Percentiles rank a stretch among this genome's conserved stretches.
Evolutionary conservation across 2,888 invertebrate species (phyloP).

Genomic region (Drosophila eohydei): DNA sequence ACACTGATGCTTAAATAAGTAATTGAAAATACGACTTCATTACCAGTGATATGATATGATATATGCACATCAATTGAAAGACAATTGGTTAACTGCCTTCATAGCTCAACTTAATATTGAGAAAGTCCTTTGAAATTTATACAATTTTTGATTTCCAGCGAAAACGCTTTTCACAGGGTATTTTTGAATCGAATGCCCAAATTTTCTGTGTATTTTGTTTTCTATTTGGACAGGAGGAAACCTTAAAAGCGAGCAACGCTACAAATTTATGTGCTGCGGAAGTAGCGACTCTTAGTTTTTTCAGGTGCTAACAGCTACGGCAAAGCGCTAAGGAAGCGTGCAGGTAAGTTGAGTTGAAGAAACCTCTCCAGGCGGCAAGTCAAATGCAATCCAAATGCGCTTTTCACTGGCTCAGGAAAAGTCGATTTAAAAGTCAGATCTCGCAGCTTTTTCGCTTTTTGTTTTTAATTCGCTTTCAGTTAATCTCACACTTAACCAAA

Average conservation of each 20-base stretch:
- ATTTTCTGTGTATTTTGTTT: slow-evolving; percentile 10
- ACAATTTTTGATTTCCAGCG: neutral
- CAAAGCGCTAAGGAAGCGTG: neutral
- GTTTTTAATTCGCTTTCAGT: slow-evolving; percentile 27
- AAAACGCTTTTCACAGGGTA: neutral
- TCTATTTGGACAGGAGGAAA: slow-evolving; percentile 37
- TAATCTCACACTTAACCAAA: slow-evolving; percentile 30
- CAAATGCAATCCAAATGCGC: slow-evolving; percentile 44
- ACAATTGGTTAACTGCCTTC: neutral
- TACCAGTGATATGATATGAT: neutral
- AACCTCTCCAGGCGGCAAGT: slow-evolving; percentile 23
- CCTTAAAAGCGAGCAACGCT: slow-evolving; percentile 59
- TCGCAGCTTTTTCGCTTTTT: slow-evolving; percentile 24
- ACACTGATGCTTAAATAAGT: neutral
- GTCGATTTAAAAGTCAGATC: slow-evolving; percentile 50
- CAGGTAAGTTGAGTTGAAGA: neutral
- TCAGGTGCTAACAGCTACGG: slow-evolving; percentile 58
- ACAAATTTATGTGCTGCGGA: slow-evolving; percentile 73
- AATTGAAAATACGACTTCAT: neutral
- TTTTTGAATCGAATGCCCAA: neutral
- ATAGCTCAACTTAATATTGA: neutral
- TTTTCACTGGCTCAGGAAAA: slow-evolving; percentile 34
- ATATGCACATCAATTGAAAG: neutral
- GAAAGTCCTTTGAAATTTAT: neutral
- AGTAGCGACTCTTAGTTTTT: slow-evolving; percentile 67